A percentile compares a stretch with the other conserved stretches of the same genome.
Conservation (phyloP, 2,888 invertebrate species). For the Tolmerus cingulatus region DNA sequence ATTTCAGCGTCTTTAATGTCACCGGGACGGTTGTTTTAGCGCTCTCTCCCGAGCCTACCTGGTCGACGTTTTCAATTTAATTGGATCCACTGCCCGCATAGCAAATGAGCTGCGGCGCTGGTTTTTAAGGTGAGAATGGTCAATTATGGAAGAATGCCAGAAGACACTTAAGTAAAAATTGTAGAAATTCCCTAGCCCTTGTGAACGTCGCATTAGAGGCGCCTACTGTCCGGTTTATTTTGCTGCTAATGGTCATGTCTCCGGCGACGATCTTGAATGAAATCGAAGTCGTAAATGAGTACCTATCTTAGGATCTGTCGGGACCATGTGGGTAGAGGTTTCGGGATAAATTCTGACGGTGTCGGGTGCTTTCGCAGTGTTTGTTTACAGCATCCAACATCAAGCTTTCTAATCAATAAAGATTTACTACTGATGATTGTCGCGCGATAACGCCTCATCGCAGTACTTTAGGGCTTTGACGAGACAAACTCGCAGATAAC, state of each 20-base stretch:
- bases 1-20: constrained; percentile 22
- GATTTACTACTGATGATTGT: neutral
- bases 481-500: neutral
- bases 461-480: neutral
- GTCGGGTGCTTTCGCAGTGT: neutral
- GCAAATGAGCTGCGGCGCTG: constrained; percentile 1
- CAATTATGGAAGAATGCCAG: constrained; percentile 23
- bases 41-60: neutral
- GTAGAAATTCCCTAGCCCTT: neutral
- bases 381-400: neutral
- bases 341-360: neutral
- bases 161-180: constrained; percentile 1
- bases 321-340: neutral
- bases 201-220: neutral
- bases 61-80: constrained; percentile 20
- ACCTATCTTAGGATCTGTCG: neutral
- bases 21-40: constrained; percentile 25
- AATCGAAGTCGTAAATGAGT: neutral
- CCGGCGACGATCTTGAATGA: neutral
- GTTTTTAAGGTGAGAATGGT: constrained; percentile 30
- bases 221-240: constrained; percentile 13
- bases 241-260: neutral
- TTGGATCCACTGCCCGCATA: constrained; percentile 20
- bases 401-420: neutral
- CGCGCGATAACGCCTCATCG: neutral